A percentile compares a stretch with the other conserved stretches of the same genome.
These are phyloP conservation scores for Lasioglossum lativentre DNA, from an alignment of 2,888 invertebrate genomes.

Conservation along the genomic window DNA sequence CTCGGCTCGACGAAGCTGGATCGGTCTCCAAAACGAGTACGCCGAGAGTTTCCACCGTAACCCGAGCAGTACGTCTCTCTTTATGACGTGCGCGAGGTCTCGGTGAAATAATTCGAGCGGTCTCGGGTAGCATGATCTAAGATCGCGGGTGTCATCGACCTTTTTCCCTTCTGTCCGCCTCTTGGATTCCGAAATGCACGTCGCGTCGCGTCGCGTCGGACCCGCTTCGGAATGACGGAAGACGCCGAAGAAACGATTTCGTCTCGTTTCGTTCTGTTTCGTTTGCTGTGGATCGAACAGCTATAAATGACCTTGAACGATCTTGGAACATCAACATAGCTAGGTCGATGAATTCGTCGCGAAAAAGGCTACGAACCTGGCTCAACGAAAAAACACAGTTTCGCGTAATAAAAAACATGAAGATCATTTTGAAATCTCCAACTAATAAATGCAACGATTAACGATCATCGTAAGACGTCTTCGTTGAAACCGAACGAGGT, in stretches of 20 bases:
- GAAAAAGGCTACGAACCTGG: neutral
- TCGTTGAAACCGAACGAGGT: too few species aligned
- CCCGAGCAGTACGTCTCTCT: constrained; percentile 38
- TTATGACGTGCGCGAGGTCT: constrained; percentile 37
- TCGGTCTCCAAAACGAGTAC: constrained; percentile 11
- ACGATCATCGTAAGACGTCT: too few species aligned
- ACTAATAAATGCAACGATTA: too few species aligned
- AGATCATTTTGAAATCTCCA: too few species aligned
- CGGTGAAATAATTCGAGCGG: constrained; percentile 46
- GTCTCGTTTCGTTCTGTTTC: neutral
- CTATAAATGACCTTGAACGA: too few species aligned
- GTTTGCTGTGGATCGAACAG: neutral
- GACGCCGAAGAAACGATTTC: neutral
- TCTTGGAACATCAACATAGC: too few species aligned
- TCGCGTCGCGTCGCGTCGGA: neutral
- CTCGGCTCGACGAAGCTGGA: neutral
- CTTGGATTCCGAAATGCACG: neutral
- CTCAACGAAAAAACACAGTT: neutral
- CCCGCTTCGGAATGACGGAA: neutral
- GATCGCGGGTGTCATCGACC: constrained; percentile 40
- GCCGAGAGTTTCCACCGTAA: constrained; percentile 20
- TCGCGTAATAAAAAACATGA: neutral
- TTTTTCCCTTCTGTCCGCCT: neutral
- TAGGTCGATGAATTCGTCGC: neutral
- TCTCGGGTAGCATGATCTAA: constrained; percentile 20